Conservation (phyloP, 2,797 vertebrate genomes). For the Argya squamiceps region DNA sequence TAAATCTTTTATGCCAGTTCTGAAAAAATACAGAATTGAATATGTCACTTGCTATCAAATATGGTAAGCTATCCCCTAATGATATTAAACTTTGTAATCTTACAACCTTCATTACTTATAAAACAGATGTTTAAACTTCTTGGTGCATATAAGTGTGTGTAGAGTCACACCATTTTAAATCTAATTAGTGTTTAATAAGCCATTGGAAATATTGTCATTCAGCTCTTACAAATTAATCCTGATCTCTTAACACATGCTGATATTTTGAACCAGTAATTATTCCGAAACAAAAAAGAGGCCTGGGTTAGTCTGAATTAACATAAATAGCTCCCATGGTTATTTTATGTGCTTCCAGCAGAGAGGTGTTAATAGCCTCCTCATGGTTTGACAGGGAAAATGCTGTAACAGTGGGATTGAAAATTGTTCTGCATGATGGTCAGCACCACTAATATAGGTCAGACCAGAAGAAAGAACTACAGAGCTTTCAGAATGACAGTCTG, state of each 20-base stretch:
- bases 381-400: neutral
- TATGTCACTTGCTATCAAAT: neutral
- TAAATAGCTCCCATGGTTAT: slow-evolving; percentile 36
- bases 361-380: slow-evolving; percentile 28
- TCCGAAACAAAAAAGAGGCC: slow-evolving; percentile 51
- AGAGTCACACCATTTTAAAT: slow-evolving; percentile 65
- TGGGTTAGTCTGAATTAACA: slow-evolving; percentile 31
- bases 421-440: neutral
- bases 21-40: neutral
- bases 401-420: neutral
- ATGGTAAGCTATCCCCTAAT: neutral
- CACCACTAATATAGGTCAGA: neutral
- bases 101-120: neutral
- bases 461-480: neutral
- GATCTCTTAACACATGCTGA: slow-evolving; percentile 68
- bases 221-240: slow-evolving; percentile 66
- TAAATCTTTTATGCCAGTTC: neutral
- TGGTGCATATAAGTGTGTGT: slow-evolving; percentile 23
- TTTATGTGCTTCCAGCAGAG: neutral
- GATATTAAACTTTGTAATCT: slow-evolving; percentile 51
- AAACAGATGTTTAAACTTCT: slow-evolving; percentile 58
- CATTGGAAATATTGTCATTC: slow-evolving; percentile 69
- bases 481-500: neutral
- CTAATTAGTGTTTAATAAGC: slow-evolving; percentile 74
- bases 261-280: slow-evolving; percentile 71